Conservation (phyloP, 2,113 vertebrate genomes). For the Alligator sinensis region DNA sequence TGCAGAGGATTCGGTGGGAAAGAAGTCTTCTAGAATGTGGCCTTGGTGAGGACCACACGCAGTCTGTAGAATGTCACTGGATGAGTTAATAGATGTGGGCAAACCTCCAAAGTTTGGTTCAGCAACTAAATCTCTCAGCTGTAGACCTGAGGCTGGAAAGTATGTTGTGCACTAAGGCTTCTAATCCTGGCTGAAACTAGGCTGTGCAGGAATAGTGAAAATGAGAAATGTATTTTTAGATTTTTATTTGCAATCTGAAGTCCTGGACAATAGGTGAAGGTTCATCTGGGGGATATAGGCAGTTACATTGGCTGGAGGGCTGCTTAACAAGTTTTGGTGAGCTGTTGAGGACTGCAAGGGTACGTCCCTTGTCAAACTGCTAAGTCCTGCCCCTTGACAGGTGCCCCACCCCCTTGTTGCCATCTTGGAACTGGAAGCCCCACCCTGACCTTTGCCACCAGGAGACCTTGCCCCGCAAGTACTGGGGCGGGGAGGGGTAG, state of each 20-base stretch:
- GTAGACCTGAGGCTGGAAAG: background rate
- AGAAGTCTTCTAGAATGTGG: background rate
- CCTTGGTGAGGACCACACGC: background rate
- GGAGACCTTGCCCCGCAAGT: too few species aligned
- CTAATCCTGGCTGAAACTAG: background rate
- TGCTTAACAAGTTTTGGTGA: too few species aligned
- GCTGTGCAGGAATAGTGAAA: background rate
- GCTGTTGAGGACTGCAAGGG: too few species aligned
- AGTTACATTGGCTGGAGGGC: background rate
- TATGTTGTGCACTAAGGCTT: background rate
- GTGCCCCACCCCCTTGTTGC: too few species aligned
- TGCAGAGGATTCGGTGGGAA: background rate
- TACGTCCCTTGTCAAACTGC: too few species aligned
- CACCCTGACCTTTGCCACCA: too few species aligned
- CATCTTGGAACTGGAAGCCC: too few species aligned
- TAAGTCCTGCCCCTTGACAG: too few species aligned
- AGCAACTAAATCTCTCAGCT: background rate
- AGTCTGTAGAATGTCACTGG: background rate
- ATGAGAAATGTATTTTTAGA: background rate
- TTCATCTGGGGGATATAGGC: background rate
- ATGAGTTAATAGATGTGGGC: background rate
- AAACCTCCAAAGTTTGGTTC: background rate
- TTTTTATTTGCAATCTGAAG: background rate
- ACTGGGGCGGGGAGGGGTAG: too few species aligned
- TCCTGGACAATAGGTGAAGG: accelerated